A percentile compares a stretch with the other conserved stretches of the same genome.
Evolutionary conservation across 2,888 invertebrate species (phyloP).

Genomic region (Allacma fusca): DNA sequence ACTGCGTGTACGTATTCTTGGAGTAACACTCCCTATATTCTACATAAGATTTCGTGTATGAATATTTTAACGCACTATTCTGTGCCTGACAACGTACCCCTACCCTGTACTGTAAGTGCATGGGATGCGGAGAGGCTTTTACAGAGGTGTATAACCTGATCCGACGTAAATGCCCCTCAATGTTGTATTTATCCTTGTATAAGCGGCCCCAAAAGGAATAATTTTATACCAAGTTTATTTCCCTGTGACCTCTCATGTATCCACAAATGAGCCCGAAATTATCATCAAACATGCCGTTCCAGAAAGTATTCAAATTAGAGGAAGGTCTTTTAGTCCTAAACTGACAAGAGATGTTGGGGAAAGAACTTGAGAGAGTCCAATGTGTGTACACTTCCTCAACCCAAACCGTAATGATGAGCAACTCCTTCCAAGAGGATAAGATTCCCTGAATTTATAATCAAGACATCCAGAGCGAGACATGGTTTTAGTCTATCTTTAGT

Average conservation of each 20-base stretch:
- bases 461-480: slow-evolving; percentile 2
- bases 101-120: too few relatives aligned
- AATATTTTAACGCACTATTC: too few relatives aligned
- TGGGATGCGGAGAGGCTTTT: too few relatives aligned
- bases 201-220: neutral
- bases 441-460: slow-evolving; percentile 17
- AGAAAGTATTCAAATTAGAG: slow-evolving; percentile 6
- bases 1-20: neutral
- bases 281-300: slow-evolving; percentile 10
- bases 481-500: neutral
- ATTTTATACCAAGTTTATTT: neutral
- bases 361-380: neutral
- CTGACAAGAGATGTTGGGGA: neutral
- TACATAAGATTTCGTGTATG: too few relatives aligned
- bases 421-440: neutral
- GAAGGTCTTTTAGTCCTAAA: neutral
- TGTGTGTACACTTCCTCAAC: neutral
- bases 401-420: neutral
- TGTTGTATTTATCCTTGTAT: neutral
- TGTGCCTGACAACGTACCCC: too few relatives aligned
- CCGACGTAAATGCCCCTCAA: neutral
- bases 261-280: neutral
- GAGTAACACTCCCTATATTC: too few relatives aligned
- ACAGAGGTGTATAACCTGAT: too few relatives aligned
- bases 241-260: neutral